These are phyloP conservation scores for Ridgeia piscesae DNA, from an alignment of 1,140 invertebrate genomes.

Conservation along the genomic window DNA sequence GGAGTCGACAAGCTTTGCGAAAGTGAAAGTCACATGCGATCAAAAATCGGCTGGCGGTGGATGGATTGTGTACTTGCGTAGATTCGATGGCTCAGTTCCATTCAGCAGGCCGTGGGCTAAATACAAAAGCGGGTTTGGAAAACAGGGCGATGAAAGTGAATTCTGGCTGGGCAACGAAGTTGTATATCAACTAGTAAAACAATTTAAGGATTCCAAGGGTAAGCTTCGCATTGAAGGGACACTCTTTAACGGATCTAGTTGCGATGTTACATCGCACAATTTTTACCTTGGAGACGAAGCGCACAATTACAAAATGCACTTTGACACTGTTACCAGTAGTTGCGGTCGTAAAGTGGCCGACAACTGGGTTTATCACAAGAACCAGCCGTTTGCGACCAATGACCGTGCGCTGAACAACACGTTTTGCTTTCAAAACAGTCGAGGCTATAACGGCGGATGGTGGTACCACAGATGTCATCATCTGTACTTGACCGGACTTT, in stretches of 20 bases:
- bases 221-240: background rate
- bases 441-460: too few species aligned
- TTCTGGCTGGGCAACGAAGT: background rate
- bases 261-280: background rate
- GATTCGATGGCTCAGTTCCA: background rate
- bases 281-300: background rate
- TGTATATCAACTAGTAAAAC: background rate
- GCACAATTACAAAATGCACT: background rate
- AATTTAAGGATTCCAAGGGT: background rate
- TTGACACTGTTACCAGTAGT: background rate
- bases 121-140: background rate
- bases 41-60: background rate
- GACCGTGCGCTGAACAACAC: too few species aligned
- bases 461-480: too few species aligned
- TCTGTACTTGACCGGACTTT: background rate
- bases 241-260: background rate
- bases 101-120: background rate
- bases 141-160: background rate
- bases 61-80: background rate
- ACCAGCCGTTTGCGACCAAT: background rate
- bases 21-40: background rate
- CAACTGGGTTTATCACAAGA: background rate
- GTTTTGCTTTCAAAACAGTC: too few species aligned
- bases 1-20: background rate
- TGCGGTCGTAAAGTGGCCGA: too few species aligned